Base-by-base conservation (phyloP, 2,888 invertebrate species). In the Thymelicus acteon region DNA sequence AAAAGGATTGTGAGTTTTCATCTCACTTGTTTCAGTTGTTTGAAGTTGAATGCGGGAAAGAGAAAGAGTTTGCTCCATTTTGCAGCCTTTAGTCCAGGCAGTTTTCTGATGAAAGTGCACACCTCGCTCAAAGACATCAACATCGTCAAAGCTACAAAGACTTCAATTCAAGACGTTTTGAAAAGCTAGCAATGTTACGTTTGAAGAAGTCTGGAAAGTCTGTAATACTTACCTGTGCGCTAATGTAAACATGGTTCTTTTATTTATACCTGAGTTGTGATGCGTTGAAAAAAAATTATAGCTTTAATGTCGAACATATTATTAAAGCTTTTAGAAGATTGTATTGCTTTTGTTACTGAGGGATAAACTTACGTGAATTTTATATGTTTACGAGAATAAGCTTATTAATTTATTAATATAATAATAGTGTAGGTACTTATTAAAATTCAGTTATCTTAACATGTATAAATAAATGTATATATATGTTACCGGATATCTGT, bases 51-150 rank as follows among this genome's bases (percentile, higher is more conserved):
- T 60, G 61, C n/a, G 57, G 61, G 54, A 61, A 31, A 24, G 40
- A 60, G 60, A 60, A 31, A 60, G 49, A 40, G 24, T 44, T 40
- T 31, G 40, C 52, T 67, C 39, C 10, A 40, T 40, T 60, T 67
- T 61, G 40, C 52, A 54, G 52, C 49, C 19, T 60, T 67, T 39
- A 40, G 47, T 57, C 13, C 40, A 57, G 54, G 15, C 57, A 44
- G 61, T 68, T 68, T 57, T 39, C 54, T 68, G 62, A 68, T 68
- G 68, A 68, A 68, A 68, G 62, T 62, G 68, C 68, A 67, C 67
- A 68, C 62, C 62, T 68, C 57, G 40, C 61, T 68, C 54, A 68
- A 57, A 60, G 54, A 31, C 68, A 62, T 68, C 62, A 52, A 67
- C 52, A 60, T 37, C 52, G 60, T 67, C 60, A 68, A 68, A 68